Evolutionary conservation across 2,113 vertebrate species (phyloP).

Genomic region (Chroicocephalus ridibundus): DNA sequence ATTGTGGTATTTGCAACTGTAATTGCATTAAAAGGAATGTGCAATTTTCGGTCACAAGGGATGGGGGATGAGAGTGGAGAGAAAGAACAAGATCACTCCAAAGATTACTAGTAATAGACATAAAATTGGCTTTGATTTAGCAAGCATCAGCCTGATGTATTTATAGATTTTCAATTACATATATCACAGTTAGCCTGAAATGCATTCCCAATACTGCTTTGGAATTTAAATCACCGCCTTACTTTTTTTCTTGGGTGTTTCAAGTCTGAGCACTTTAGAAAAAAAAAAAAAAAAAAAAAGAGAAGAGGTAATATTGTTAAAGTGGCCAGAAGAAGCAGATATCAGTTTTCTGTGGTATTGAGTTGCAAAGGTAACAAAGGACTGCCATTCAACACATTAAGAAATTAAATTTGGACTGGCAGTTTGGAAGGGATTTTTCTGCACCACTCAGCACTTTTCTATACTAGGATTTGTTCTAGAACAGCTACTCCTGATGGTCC

Average conservation of each 20-base stretch:
- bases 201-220: not conserved
- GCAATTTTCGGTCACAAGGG: not conserved
- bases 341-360: not conserved
- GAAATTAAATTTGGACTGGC: conserved; percentile 27
- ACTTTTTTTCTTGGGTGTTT: not conserved
- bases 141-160: not conserved
- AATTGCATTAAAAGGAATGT: not conserved
- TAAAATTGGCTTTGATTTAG: conserved; percentile 14
- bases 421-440: not conserved
- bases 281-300: not conserved
- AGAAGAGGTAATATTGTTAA: not conserved
- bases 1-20: not conserved
- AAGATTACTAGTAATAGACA: not conserved
- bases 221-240: not conserved
- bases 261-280: not conserved
- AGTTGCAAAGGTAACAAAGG: conserved; percentile 1
- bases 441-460: conserved; percentile 10
- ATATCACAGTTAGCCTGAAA: not conserved
- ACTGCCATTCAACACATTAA: conserved; percentile 15
- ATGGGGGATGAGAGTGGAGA: not conserved
- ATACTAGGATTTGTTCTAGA: conserved; percentile 8
- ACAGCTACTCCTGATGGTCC: not conserved
- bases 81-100: not conserved
- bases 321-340: not conserved
- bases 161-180: conserved; percentile 47